Conservation (phyloP, 2,888 invertebrate genomes). For the Belgica antarctica region DNA sequence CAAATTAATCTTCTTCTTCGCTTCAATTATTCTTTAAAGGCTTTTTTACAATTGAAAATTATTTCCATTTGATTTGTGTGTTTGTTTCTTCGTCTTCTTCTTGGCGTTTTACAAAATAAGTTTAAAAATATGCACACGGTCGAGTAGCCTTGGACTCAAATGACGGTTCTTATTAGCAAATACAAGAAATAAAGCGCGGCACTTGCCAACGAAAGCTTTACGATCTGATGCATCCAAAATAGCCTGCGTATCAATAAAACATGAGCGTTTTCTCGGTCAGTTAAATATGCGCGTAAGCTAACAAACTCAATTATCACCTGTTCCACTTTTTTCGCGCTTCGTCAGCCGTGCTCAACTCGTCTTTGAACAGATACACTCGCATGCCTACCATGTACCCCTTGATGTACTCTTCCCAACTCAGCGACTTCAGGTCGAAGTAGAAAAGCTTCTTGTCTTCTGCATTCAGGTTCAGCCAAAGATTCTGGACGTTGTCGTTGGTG, state of each 20-base stretch:
- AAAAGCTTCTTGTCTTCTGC: slow-evolving; percentile 63
- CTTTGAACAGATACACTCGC: slow-evolving; percentile 70
- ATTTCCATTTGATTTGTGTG: not conserved
- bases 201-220: not conserved
- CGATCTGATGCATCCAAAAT: slow-evolving; percentile 36
- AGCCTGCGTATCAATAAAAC: too few relatives aligned
- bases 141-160: slow-evolving; percentile 9
- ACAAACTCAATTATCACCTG: slow-evolving; percentile 54
- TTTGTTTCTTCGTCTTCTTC: not conserved
- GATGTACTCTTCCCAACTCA: slow-evolving; percentile 76
- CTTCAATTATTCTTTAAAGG: not conserved
- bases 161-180: not conserved
- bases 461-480: slow-evolving; percentile 61
- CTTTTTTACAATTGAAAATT: not conserved
- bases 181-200: not conserved
- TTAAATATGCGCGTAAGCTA: too few relatives aligned
- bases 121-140: not conserved
- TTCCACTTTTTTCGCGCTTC: slow-evolving; percentile 61
- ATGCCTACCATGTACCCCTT: slow-evolving; percentile 68
- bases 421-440: slow-evolving; percentile 67
- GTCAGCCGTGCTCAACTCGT: slow-evolving; percentile 64
- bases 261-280: too few relatives aligned
- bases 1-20: not conserved
- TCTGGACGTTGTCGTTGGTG: slow-evolving; percentile 61
- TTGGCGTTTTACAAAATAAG: not conserved